phyloP scores from a whole-genome alignment of 2,888 invertebrate species.

The Sycophila texana region DNA sequence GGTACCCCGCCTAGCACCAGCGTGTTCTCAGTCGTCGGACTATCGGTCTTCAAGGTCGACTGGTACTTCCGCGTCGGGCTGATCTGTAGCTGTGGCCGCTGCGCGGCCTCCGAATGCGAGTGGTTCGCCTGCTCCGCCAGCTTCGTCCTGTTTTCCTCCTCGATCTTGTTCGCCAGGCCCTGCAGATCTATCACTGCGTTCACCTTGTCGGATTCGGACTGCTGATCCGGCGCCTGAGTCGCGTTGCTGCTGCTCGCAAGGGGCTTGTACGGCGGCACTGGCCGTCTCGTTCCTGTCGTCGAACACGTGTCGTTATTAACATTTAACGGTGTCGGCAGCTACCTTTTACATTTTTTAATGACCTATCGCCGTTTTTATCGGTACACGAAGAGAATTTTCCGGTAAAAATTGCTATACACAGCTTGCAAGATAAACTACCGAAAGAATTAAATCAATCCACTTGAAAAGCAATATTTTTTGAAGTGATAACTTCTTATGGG shows the following conservation, averaged over 20 bases:
- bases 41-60: conserved; percentile 65
- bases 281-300: conserved; percentile 66
- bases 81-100: conserved; percentile 48
- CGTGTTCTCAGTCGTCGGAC: conserved; percentile 64
- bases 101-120: conserved; percentile 44
- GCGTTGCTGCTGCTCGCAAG: conserved; percentile 57
- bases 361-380: no score
- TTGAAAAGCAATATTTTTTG: no score
- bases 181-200: conserved; percentile 50
- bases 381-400: no score
- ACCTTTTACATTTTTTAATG: no score
- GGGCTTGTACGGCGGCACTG: conserved; percentile 69
- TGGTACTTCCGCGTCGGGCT: conserved; percentile 66
- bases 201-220: conserved; percentile 48
- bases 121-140: conserved; percentile 38
- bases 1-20: conserved; percentile 65
- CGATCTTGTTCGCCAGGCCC: conserved; percentile 42
- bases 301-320: no score
- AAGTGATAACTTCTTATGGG: no score
- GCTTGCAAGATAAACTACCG: no score
- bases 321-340: no score
- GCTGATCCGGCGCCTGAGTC: conserved; percentile 18
- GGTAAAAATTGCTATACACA: no score
- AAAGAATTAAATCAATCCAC: no score
- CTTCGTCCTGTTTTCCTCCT: conserved; percentile 53